phyloP scores from a whole-genome alignment of 2,888 invertebrate genomes.

The Diachrysia chrysitis region DNA sequence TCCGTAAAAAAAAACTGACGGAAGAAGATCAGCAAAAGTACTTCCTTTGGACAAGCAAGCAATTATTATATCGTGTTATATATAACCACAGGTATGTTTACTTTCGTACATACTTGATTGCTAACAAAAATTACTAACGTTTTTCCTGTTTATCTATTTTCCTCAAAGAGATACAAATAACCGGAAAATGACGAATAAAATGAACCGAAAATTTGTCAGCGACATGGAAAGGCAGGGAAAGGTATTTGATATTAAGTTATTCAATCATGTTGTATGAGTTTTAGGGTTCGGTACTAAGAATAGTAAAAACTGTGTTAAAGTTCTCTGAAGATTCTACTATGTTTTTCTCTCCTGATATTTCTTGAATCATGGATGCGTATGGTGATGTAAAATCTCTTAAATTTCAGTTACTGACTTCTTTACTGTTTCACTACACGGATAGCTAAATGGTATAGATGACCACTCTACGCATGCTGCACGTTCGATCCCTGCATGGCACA shows the following conservation, averaged over 20 bases:
- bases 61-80: conserved; percentile 14
- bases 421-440: too few species aligned
- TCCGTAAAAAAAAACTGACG: too few species aligned
- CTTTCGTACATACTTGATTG: conserved; percentile 19
- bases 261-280: conserved; percentile 5
- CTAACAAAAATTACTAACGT: conserved; percentile 19
- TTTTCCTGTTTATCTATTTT: conserved; percentile 37
- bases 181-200: conserved; percentile 32
- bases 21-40: too few species aligned
- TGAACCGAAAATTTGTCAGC: conserved; percentile 15
- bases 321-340: too few species aligned
- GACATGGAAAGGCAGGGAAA: conserved; percentile 16
- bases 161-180: conserved; percentile 24
- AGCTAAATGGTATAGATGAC: too few species aligned
- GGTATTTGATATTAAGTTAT: conserved; percentile 22
- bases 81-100: conserved; percentile 1
- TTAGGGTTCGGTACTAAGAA: neutral
- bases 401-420: too few species aligned
- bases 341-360: too few species aligned
- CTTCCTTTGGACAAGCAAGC: neutral
- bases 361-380: too few species aligned
- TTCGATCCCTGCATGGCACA: too few species aligned
- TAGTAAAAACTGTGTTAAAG: neutral
- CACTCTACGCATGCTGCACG: too few species aligned
- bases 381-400: neutral